Base-by-base conservation (phyloP, 2,888 invertebrate species). In the Mythimna vitellina region DNA sequence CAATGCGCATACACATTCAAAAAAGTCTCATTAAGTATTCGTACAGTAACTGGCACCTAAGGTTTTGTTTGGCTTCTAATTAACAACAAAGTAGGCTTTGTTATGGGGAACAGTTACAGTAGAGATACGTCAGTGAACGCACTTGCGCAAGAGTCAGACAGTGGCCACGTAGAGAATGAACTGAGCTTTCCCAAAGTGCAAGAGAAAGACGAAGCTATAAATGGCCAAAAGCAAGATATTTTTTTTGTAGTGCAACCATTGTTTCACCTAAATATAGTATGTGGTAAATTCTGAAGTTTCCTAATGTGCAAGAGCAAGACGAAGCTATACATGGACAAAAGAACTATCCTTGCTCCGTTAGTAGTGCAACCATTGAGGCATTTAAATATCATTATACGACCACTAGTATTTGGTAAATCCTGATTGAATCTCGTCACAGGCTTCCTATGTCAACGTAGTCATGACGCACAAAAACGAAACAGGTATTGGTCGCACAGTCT, bases 41-140 rank as follows among this genome's bases (percentile, higher is more conserved):
- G 65, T 67, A 62, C 62, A 80, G 64, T 72, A 70, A 25, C 64
- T 62, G 64, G 65, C 56, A 46, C 17, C 17, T 20, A 71, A 78
- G 79, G 61, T 66, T 77, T 69, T 78, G 69, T 85, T 78, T 76
- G 67, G 62, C 56, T 69, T 73, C 57, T 82, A 78, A 84, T 81
- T 84, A 78, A 86, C 67, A 76, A 71, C 74, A 79, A 73, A 66
- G 71, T 63, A 64, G 73, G 78, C 76, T 79, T 76, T 84, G 79
- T 83, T 76, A 63, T 49, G 65, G 46, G 57, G 57, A 76, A 54
- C 58, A 32, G 66, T 68, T 74, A 54, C 58, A 32, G 66, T 68
- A 38, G 17, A 22, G 38, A 60, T 22, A 38, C 35, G 66, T 62
- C 69, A 70, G 65, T 57, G 38, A 38, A 65, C 67, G 51, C 14